A percentile compares a stretch with the other conserved stretches of the same genome.
These are phyloP conservation scores for Anthophora plumipes DNA, from an alignment of 2,888 invertebrate species.

Conservation along the genomic window DNA sequence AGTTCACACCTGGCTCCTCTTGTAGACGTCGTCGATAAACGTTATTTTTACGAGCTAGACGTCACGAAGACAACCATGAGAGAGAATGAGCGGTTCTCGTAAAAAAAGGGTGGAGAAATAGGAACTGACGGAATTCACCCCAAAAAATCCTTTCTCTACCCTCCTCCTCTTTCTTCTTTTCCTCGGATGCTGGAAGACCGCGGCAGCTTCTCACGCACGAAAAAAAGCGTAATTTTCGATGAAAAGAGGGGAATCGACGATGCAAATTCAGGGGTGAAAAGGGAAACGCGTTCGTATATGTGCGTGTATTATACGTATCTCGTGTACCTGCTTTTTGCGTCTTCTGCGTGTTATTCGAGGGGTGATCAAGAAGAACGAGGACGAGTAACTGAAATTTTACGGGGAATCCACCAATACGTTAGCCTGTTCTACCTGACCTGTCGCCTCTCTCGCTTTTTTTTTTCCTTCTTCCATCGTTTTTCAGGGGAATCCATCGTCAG, in stretches of 20 bases:
- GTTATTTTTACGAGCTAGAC: conserved; percentile 32
- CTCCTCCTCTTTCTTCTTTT: conserved; percentile 18
- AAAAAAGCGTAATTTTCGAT: conserved; percentile 68
- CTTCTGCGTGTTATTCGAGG: conserved; percentile 25
- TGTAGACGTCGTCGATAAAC: conserved; percentile 41
- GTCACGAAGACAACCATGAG: conserved; percentile 29
- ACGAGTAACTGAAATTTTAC: conserved; percentile 81
- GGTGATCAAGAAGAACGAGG: conserved; percentile 48
- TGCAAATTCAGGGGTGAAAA: conserved; percentile 78
- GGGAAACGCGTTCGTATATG: conserved; percentile 50
- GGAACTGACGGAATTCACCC: conserved; percentile 73
- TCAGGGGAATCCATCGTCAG: conserved; percentile 82
- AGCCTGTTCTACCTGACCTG: conserved; percentile 78
- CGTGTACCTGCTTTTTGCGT: conserved; percentile 64
- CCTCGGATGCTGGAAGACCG: conserved; percentile 5
- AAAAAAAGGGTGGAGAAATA: conserved; percentile 72
- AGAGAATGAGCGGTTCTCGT: neutral
- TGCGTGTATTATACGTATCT: conserved; percentile 7
- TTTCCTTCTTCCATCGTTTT: conserved; percentile 78
- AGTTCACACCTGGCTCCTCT: conserved; percentile 64
- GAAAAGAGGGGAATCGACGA: conserved; percentile 71
- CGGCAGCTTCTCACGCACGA: conserved; percentile 68
- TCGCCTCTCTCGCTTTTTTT: conserved; percentile 58
- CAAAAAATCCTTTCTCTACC: conserved; percentile 74
- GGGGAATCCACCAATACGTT: conserved; percentile 73